Evolutionary conservation across 2,888 invertebrate species (phyloP), one percentile per base, ranked within the genome.

Genomic region (Timema podura): DNA sequence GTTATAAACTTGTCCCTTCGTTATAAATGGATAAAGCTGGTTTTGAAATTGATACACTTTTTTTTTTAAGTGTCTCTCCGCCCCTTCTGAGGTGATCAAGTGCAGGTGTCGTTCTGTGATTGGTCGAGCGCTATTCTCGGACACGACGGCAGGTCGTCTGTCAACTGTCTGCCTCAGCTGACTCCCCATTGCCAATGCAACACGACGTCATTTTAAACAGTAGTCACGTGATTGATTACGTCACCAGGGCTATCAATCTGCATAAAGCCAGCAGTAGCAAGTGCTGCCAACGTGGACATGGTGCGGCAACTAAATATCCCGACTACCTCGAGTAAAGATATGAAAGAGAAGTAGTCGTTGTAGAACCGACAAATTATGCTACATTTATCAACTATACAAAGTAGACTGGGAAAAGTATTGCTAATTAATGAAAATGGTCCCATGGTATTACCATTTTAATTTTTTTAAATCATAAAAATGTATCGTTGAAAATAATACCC

Each of bases 161-260:
- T 68, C 70, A 70, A 64, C 67, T 65, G 68, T 47, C 70, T 45
- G 10, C 46, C 10, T 68, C 70, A 57, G 68, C 59, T 67, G 70
- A 48, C 67, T 65, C 70, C 10, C 69, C 47, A 15, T 65, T 47
- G 47, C 65, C 65, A 48, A 65, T 65, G 65, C 65, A 65, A 47
- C 48, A 47, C n/a, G n/a, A 5, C 48, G 48, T 61, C 68, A 68
- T 68, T 68, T 68, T 68, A 48, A 68, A 44, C 47, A 30, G 30
- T 16, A 48, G 45, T 44, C 59, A 44, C 51, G 70, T 70, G 70
- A 70, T 70, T 70, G 70, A 70, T 70, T 67, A 70, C 70, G 70
- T 70, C 70, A 70, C 68, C 30, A 30, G 70, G 68, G 68, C 64
- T 68, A 70, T 70, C 70, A 70, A 70, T 70, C 70, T 68, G 69